Base-by-base conservation (phyloP, 2,113 vertebrate species). In the Phylloscopus trochiloides region DNA sequence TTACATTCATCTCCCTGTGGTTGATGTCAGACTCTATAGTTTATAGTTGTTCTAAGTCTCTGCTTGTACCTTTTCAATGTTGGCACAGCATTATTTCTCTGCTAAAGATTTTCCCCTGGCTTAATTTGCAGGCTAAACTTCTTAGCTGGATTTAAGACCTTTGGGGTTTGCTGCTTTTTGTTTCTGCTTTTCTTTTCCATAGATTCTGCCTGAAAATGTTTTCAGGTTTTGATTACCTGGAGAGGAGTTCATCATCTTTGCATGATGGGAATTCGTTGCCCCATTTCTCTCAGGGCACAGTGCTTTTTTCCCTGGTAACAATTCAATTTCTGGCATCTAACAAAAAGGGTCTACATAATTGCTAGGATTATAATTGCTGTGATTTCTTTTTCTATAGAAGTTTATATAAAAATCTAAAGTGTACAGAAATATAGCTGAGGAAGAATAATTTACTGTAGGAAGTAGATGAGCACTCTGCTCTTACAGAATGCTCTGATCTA, bases 201-300 rank as follows among this genome's bases (percentile, higher is more conserved):
- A 71, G 34, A 71, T 58, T 21, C n/a, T 82, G 28, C 54, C 45
- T 73, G 63, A 83, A 31, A 88, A 38, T 73, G 17, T 87, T 81
- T 75, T 85, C 62, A 75, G 71, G 61, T 82, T 90, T 93, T 92
- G 47, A 73, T 93, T 92, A 88, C 62, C 54, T 88, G 54, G 34
- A 84, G 82, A 50, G 59, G n/a, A 8, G 26, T 89, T 92, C 14
- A 76, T 94, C 42, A 47, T 90, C 71, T 75, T 81, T 75, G 34
- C 25, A 21, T 77, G 34, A 66, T 54, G 43, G 31, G 38, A 80
- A 80, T 77, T 88, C 51, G 66, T 95, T 94, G 48, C 59, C 63
- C 55, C 82, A 4, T 58, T 92, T 84, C 59, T 91, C 91, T 92
- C 52, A 77, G 43, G 36, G 74, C 59, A 36, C 29, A 62, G 47